Evolutionary conservation across 2,113 vertebrate species (phyloP), one percentile per base, ranked within the genome.

Genomic region (Salvelinus sp.): DNA sequence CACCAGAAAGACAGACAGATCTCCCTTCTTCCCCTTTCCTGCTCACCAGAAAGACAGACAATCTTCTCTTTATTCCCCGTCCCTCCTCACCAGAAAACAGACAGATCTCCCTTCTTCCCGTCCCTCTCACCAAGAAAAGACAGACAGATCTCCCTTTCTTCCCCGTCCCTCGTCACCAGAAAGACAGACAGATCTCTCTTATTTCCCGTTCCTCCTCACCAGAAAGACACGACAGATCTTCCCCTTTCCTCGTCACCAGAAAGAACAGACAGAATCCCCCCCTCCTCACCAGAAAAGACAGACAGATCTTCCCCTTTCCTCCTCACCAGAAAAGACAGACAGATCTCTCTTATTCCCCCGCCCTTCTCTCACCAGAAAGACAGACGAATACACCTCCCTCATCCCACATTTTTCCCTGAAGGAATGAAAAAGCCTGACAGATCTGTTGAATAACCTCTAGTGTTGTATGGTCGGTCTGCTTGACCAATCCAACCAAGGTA

Each of bases 401-500:
- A 14, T 62, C 72, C 60, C 16, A 4, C 16, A 1, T 4, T 58
- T 58, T n/a, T 44, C 44, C 23, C 18, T 57, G 33, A 65, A 72
- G 44, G 44, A 47, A 47, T 47, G 44, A 79, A 70, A 70, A 69
- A 28, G 57, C 23, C n/a, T 23, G 54, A 62, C 72, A 79, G 57
- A 22, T 60, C 5, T 25, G 47, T 69, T 44, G 3, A 47, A 10
- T 69, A 2, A 2, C 20, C 6, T 20, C 5, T 22, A 47, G 30
- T 44, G 6, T 73, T 33, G 63, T 73, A 79, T 76, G 3, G 16
- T 18, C 4, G 50, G 50, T 18, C 13, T 54, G 50, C 50, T 54
- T 54, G 14, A n/a, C 50, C 93, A 92, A 79, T 90, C 78, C 77
- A 91, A 94, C 93, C 3, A 54, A 18, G 88, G 93, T 82, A 84